phyloP scores from a whole-genome alignment of 1,140 invertebrate species.

The Himalopsyche phryganea region DNA sequence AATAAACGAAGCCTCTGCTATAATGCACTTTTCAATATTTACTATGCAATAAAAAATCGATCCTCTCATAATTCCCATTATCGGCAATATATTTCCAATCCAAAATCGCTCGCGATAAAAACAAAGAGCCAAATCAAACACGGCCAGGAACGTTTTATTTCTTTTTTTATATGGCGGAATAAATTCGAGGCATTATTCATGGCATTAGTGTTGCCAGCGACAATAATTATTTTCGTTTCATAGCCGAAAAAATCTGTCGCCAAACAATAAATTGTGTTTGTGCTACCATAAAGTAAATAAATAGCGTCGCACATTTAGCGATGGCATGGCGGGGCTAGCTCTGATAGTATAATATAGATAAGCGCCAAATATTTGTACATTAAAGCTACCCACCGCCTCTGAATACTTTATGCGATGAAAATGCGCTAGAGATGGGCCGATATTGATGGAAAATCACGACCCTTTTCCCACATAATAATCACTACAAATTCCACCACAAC shows the following conservation, averaged over 20 bases:
- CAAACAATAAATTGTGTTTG: constrained; percentile 37
- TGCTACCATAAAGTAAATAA: constrained; percentile 33
- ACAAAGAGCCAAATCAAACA: constrained; percentile 21
- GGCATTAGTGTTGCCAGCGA: constrained; percentile 29
- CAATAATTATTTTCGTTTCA: constrained; percentile 36
- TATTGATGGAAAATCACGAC: neutral
- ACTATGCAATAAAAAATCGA: too few species aligned
- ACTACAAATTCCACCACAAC: too few species aligned
- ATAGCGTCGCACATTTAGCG: constrained; percentile 28
- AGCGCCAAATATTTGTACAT: constrained; percentile 36
- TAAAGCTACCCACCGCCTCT: constrained; percentile 35
- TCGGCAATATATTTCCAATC: too few species aligned
- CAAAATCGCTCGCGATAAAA: constrained; percentile 19
- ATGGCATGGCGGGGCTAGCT: constrained; percentile 13
- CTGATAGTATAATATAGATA: constrained; percentile 33
- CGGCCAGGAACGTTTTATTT: constrained; percentile 21
- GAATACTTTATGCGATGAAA: constrained; percentile 33
- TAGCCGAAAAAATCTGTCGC: constrained; percentile 36
- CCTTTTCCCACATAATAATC: constrained; percentile 1
- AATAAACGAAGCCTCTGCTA: too few species aligned
- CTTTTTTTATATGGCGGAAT: constrained; percentile 20
- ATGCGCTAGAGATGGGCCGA: constrained; percentile 23
- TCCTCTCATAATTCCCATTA: too few species aligned
- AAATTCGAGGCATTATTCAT: constrained; percentile 32
- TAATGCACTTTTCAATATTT: too few species aligned